Evolutionary conservation across 2,888 invertebrate genomes (phyloP).

Genomic region (Diabrotica balteata): DNA sequence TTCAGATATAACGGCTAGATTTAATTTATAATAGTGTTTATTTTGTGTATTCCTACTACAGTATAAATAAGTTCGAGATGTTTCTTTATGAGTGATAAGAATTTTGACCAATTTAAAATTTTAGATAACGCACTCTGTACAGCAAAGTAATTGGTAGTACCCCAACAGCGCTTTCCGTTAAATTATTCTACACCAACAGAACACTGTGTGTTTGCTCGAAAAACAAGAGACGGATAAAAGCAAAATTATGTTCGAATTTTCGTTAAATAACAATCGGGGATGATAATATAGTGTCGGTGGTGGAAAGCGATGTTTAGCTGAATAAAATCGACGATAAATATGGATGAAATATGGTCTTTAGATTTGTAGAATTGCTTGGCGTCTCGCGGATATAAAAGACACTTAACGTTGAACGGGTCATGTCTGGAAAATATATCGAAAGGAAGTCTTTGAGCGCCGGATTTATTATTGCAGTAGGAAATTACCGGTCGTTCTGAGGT

Average conservation of each 20-base stretch:
- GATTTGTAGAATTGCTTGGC: neutral
- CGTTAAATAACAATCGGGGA: constrained; percentile 21
- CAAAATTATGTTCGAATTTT: constrained; percentile 22
- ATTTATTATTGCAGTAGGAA: constrained; percentile 1
- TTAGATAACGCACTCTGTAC: neutral
- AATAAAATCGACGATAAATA: constrained; percentile 32
- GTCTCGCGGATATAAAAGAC: no score
- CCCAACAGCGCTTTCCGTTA: neutral
- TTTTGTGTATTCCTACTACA: no score
- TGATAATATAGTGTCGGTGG: constrained; percentile 1
- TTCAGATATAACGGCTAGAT: no score
- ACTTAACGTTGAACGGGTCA: no score
- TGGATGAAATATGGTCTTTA: constrained; percentile 26
- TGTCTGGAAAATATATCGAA: no score
- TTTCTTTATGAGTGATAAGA: no score
- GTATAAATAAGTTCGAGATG: no score
- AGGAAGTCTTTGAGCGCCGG: no score
- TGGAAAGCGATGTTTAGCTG: constrained; percentile 8
- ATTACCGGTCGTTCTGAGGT: neutral
- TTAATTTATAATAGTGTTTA: no score
- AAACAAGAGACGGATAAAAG: constrained; percentile 11
- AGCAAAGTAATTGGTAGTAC: constrained; percentile 1
- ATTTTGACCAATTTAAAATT: no score
- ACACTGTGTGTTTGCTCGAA: constrained; percentile 4
- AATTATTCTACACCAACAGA: neutral